Conservation (phyloP, 1,140 invertebrate genomes). For the Philopotamus ludificatus region DNA sequence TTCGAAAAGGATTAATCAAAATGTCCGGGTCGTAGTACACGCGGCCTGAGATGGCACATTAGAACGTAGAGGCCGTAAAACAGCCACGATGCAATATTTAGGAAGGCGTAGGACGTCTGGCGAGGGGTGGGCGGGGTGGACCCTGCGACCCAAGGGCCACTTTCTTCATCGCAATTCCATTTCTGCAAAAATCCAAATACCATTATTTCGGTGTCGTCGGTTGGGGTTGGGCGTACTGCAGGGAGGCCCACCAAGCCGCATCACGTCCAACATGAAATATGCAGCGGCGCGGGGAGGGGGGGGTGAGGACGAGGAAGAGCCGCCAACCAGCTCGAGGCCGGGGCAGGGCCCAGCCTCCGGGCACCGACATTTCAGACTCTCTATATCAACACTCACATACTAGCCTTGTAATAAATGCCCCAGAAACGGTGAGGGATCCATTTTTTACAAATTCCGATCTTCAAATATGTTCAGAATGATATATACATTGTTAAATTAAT, state of each 20-base stretch:
- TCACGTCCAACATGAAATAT: conserved; percentile 35
- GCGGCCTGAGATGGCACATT: not conserved
- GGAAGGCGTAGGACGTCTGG: not conserved
- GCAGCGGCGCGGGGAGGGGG: conserved; percentile 16
- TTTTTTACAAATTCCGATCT: too few relatives aligned
- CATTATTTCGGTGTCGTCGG: too few relatives aligned
- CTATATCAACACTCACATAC: too few relatives aligned
- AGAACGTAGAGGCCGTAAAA: conserved; percentile 8
- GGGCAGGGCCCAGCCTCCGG: not conserved
- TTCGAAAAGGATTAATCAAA: too few relatives aligned
- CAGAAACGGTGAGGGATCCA: too few relatives aligned
- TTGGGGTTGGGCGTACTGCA: conserved; percentile 28
- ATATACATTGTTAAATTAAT: too few relatives aligned
- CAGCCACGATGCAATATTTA: conserved; percentile 4
- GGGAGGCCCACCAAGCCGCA: conserved; percentile 27
- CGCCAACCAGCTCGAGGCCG: not conserved
- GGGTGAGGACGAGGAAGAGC: not conserved
- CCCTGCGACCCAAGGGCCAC: not conserved
- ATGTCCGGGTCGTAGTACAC: too few relatives aligned
- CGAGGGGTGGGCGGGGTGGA: not conserved
- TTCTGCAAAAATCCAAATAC: too few relatives aligned
- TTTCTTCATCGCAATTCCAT: not conserved
- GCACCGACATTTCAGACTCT: not conserved
- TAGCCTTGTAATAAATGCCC: too few relatives aligned
- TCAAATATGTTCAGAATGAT: too few relatives aligned